Base-by-base conservation (phyloP, 2,888 invertebrate species). In the Spodoptera littoralis region DNA sequence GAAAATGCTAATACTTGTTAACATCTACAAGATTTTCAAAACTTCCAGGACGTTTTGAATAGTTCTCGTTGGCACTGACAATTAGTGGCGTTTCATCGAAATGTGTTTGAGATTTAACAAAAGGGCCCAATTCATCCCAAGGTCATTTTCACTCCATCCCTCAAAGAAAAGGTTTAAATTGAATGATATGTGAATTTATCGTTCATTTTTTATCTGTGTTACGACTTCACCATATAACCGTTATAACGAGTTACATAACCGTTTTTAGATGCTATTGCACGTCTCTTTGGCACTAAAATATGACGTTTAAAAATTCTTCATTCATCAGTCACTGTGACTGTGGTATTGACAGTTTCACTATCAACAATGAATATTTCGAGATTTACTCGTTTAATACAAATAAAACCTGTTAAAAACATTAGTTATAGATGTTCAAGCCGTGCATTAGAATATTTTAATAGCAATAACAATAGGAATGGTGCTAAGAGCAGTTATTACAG, bases 341-440 rank as follows among this genome's bases (percentile, higher is more conserved):
- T 62, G 43, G 47, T 61, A 63, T 73, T 77, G 76, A 70, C 79
- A 61, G 48, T 61, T 57, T 51, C 60, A 65, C 13, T 42, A 65
- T 61, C 70, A 84, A 90, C 86, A 88, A 94, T 93, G 92, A 85
- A 88, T 82, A 67, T 90, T 75, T 79, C 85, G 60, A 84, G 84
- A 65, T 82, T 91, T 81, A 85, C 82, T 76, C 85, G 88, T 68
- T 78, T 90, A 87, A 84, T 89, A 77, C 85, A 79, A 76, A 81
- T 85, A 84, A 93, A 90, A 87, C 85, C 88, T 50, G 68, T 88
- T 62, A 73, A 86, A 78, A 88, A 88, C 66, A 83, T 84, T 51
- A 92, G 88, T 71, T 87, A 84, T 64, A 88, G 91, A 86, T 89
- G 89, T 85, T 73, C 78, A 24, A 86, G 85, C 55, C 86, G 87